Conservation (phyloP, 2,888 invertebrate genomes). For the Amiota mariae region DNA sequence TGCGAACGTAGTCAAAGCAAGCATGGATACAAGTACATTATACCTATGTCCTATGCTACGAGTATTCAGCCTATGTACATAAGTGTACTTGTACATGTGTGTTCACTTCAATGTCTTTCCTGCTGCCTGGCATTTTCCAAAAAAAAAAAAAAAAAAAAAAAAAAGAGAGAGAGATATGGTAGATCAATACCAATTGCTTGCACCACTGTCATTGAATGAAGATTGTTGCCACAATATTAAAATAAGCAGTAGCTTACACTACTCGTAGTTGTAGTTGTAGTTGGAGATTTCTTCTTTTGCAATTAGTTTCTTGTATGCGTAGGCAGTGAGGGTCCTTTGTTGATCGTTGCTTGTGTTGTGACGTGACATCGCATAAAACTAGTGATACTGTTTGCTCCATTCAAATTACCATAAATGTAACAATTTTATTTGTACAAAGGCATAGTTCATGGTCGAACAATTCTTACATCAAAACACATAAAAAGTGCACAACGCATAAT, state of each 20-base stretch:
- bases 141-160: too few relatives aligned
- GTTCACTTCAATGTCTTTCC: slow-evolving; percentile 15
- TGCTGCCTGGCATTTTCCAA: neutral
- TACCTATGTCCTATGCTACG: neutral
- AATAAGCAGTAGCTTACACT: too few relatives aligned
- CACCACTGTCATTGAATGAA: too few relatives aligned
- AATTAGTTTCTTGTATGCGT: slow-evolving; percentile 27
- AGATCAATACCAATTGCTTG: too few relatives aligned
- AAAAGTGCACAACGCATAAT: too few relatives aligned
- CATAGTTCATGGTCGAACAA: too few relatives aligned
- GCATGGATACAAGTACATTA: neutral
- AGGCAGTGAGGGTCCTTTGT: slow-evolving; percentile 7
- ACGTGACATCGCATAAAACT: slow-evolving; percentile 22
- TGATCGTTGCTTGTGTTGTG: neutral
- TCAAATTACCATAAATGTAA: too few relatives aligned
- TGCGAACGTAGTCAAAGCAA: too few relatives aligned
- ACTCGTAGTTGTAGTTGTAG: neutral
- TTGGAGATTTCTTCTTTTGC: slow-evolving; percentile 24
- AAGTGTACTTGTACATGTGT: slow-evolving; percentile 7
- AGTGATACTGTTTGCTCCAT: neutral
- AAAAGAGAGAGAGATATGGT: neutral
- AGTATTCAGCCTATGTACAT: neutral
- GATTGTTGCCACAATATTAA: too few relatives aligned
- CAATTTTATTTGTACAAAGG: too few relatives aligned
- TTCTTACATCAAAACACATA: too few relatives aligned